Conservation (phyloP, 2,113 vertebrate species). For the Larimichthys polyactis region DNA sequence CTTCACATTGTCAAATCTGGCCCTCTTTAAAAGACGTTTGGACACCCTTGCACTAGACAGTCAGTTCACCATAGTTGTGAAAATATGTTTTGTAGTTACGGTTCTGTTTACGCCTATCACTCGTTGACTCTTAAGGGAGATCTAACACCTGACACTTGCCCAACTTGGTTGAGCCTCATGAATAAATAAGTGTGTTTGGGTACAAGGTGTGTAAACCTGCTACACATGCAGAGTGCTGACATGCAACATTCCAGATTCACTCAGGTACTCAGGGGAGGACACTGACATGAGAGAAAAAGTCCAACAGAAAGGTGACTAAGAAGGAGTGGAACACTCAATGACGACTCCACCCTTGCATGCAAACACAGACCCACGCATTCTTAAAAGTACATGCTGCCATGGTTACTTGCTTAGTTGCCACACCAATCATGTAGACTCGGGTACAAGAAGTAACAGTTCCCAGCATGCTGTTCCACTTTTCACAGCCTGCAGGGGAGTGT, state of each 20-base stretch:
- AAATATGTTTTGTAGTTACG: background rate
- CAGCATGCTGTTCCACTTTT: background rate
- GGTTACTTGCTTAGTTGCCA: slow-evolving; percentile 43
- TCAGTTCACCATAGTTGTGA: background rate
- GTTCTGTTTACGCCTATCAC: background rate
- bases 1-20: no score
- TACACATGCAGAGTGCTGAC: background rate
- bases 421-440: background rate
- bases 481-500: slow-evolving; percentile 32
- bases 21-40: no score
- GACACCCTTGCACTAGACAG: no score
- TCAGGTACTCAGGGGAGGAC: background rate
- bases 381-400: slow-evolving; percentile 26
- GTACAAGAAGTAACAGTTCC: slow-evolving; percentile 19
- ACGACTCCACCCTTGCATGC: slow-evolving; percentile 59
- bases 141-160: background rate
- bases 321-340: slow-evolving; percentile 4
- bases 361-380: slow-evolving; percentile 33
- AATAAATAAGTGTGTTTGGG: background rate
- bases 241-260: background rate
- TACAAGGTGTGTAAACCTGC: slow-evolving; percentile 9
- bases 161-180: background rate
- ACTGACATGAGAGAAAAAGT: background rate
- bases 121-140: background rate
- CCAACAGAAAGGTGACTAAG: slow-evolving; percentile 27